A percentile compares a stretch with the other conserved stretches of the same genome.
phyloP scores from a whole-genome alignment of 2,797 vertebrate genomes.

The Okamejei kenojei region DNA sequence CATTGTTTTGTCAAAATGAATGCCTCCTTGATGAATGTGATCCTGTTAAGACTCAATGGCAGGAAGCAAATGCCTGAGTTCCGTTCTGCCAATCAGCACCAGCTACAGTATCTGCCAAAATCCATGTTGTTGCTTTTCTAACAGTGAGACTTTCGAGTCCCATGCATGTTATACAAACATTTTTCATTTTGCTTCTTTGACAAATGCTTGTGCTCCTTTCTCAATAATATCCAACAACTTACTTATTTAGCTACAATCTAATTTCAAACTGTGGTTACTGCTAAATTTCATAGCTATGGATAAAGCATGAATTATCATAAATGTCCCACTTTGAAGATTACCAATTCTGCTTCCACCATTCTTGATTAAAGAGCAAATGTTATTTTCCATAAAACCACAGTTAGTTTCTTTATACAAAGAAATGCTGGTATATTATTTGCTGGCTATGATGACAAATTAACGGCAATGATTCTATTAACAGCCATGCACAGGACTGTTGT shows the following conservation, averaged over 20 bases:
- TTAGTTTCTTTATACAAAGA: not conserved
- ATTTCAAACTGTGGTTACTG: not conserved
- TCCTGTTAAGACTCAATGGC: not conserved
- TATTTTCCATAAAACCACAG: not conserved
- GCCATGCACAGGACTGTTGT: not conserved
- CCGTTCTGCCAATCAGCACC: not conserved
- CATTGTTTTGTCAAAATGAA: conserved; percentile 15
- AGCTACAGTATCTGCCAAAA: not conserved
- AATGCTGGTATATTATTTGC: not conserved
- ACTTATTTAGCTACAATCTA: not conserved
- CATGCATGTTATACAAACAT: not conserved
- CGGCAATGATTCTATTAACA: not conserved
- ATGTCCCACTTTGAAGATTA: not conserved
- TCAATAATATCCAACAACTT: not conserved
- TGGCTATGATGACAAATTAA: not conserved
- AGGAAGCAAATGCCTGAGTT: not conserved
- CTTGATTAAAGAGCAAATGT: not conserved
- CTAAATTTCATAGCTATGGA: not conserved
- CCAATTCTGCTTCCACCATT: not conserved
- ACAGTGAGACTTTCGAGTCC: not conserved
- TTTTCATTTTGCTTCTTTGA: not conserved
- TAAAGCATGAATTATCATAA: not conserved
- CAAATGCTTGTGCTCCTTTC: not conserved
- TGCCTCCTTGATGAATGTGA: conserved; percentile 1
- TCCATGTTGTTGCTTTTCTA: not conserved